A percentile compares a stretch with the other conserved stretches of the same genome.
Evolutionary conservation across 1,140 invertebrate genomes (phyloP).

Genomic region (Dreissena rostriformis): DNA sequence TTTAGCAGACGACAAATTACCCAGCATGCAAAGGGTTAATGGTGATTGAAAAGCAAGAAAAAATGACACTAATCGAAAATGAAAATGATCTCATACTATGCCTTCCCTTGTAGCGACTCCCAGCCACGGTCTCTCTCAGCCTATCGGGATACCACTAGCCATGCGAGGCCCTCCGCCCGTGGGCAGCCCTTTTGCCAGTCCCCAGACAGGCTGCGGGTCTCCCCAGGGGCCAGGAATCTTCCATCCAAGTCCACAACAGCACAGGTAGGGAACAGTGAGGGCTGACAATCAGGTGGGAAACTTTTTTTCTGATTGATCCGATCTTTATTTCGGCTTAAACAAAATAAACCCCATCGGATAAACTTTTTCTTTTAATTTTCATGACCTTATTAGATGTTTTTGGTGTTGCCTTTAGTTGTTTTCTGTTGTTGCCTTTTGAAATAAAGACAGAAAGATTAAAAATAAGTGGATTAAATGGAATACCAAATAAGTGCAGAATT

Average conservation of each 20-base stretch:
- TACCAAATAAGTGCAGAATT: too few species aligned
- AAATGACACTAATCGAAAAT: not conserved
- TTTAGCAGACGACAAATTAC: too few species aligned
- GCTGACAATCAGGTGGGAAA: not conserved
- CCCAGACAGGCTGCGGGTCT: constrained; percentile 34
- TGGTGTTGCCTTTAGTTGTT: too few species aligned
- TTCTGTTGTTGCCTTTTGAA: too few species aligned
- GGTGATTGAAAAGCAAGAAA: too few species aligned
- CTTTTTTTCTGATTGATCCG: not conserved
- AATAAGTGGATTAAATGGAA: too few species aligned
- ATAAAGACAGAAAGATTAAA: too few species aligned
- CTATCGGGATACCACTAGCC: constrained; percentile 63
- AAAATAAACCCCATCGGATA: not conserved
- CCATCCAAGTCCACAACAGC: constrained; percentile 21
- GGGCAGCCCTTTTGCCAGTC: constrained; percentile 55
- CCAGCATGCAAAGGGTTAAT: too few species aligned
- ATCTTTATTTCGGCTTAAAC: not conserved
- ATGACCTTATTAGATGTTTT: too few species aligned
- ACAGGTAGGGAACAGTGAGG: constrained; percentile 20
- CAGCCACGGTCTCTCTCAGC: constrained; percentile 48
- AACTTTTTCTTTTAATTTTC: too few species aligned
- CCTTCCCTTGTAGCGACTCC: constrained; percentile 34
- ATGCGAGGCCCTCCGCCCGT: constrained; percentile 48
- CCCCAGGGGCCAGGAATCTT: constrained; percentile 28
- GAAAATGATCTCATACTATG: not conserved